Conservation (phyloP, 2,888 invertebrate genomes). For the Andrena bicolor region DNA sequence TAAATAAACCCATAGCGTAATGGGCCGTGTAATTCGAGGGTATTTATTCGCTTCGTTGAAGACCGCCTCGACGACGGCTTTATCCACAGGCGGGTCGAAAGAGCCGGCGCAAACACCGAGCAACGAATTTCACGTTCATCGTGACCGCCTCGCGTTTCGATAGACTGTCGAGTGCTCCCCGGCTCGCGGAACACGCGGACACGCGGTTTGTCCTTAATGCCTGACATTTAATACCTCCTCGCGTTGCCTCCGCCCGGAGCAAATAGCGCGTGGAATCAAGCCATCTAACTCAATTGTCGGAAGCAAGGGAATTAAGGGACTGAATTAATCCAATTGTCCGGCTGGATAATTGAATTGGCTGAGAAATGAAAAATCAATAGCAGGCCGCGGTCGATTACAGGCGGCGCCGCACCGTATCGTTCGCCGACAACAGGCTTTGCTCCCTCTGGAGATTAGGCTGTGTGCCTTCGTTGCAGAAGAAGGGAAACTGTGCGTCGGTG, state of each 20-base stretch:
- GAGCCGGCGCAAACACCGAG: conserved; percentile 8
- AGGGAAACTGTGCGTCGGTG: not conserved
- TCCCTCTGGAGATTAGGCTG: not conserved
- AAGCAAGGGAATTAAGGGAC: conserved; percentile 63
- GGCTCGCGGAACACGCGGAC: not conserved
- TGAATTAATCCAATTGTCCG: conserved; percentile 71
- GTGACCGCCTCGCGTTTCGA: conserved; percentile 50
- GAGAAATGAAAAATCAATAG: conserved; percentile 71
- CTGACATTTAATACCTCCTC: conserved; percentile 28
- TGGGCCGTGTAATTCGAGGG: conserved; percentile 73
- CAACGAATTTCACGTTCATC: conserved; percentile 17
- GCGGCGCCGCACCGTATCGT: conserved; percentile 3
- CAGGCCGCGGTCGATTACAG: conserved; percentile 25
- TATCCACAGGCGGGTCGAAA: conserved; percentile 56
- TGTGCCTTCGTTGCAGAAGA: not conserved
- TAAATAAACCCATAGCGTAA: conserved; percentile 67
- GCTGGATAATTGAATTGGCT: conserved; percentile 66
- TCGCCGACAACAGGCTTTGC: not conserved
- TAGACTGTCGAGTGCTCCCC: conserved; percentile 25
- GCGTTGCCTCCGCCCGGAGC: conserved; percentile 3
- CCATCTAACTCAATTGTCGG: conserved; percentile 67
- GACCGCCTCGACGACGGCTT: conserved; percentile 45
- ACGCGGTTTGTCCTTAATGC: conserved; percentile 33
- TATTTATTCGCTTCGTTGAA: conserved; percentile 69
- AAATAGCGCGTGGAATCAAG: conserved; percentile 46